Conservation (phyloP, 1,140 invertebrate genomes). For the Solenopsis fugax region DNA sequence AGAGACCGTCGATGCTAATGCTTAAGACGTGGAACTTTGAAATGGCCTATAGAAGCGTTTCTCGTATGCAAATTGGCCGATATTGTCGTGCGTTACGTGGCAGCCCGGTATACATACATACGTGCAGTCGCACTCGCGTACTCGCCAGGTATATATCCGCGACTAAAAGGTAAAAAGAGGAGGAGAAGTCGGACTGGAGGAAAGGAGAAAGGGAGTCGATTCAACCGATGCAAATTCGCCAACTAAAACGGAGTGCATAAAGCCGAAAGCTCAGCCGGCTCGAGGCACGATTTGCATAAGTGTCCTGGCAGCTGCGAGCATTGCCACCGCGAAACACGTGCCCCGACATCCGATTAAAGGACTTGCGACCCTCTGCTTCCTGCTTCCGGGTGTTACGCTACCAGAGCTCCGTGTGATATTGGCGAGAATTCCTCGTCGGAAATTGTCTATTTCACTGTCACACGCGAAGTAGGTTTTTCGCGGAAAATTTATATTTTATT, state of each 20-base stretch:
- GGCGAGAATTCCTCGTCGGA: conserved; percentile 44
- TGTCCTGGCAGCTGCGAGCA: conserved; percentile 83
- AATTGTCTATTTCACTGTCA: conserved; percentile 37
- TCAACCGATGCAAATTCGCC: conserved; percentile 83
- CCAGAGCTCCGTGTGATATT: conserved; percentile 57
- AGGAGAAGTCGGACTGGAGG: conserved; percentile 64
- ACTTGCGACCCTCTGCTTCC: conserved; percentile 74
- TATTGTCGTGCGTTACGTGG: conserved; percentile 81
- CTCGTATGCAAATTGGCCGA: conserved; percentile 83
- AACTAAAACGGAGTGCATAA: conserved; percentile 81
- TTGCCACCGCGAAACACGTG: conserved; percentile 82
- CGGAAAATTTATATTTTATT: neutral
- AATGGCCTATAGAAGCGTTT: conserved; percentile 73
- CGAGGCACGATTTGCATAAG: conserved; percentile 84
- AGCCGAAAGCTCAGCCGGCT: conserved; percentile 83
- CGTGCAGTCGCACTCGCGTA: conserved; percentile 61
- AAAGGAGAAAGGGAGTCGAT: conserved; percentile 75
- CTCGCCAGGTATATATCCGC: conserved; percentile 73
- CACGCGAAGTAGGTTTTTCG: neutral
- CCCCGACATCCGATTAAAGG: conserved; percentile 83
- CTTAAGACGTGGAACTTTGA: conserved; percentile 57
- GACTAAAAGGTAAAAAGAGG: conserved; percentile 74
- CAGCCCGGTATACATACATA: conserved; percentile 66
- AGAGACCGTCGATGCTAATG: conserved; percentile 25
- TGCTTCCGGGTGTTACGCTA: conserved; percentile 74